Base-by-base conservation (phyloP, 1,140 invertebrate genomes). In the Camponotus floridanus region DNA sequence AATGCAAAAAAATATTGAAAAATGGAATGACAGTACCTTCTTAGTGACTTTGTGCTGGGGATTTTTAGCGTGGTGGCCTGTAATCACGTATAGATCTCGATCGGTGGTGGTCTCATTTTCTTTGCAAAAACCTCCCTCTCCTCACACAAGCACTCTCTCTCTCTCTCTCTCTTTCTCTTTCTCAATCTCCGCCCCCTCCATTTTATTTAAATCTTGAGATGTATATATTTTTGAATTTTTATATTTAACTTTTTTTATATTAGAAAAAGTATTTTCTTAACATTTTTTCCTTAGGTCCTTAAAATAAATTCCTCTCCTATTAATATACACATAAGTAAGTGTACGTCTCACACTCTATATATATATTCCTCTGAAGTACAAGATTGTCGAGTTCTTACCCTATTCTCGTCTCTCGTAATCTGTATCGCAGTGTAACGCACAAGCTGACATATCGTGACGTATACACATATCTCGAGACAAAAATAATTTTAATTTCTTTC, bases 1-100 rank as follows among this genome's bases (percentile, higher is more conserved):
- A 39, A 68, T 39, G 76, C 42, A 83, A 74, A 59, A 80, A 13
- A 42, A 36, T 36, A 39, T 39, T 51, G n/a, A 48, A 78, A 65
- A 87, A 88, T 93, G 92, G 92, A 92, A 92, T 93, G 92, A 65
- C 86, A 90, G 71, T 88, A 89, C 85, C 86, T 89, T 85, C 70
- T 87, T 90, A 76, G 64, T 91, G 70, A 80, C 85, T 79, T 90
- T 90, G 87, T 90, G 88, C 83, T 90, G 89, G 83, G 78, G 61
- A 89, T 83, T 86, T 86, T 86, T 76, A 76, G 71, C 71, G 86
- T 67, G 79, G 71, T 85, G 79, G 85, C 68, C 85, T 84, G 76
- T 86, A 70, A 87, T 67, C 68, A 84, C 62, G 84, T 91, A 87
- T 91, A 84, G 79, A 87, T 73, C 79, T 91, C 71, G 73, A 85